A percentile compares a stretch with the other conserved stretches of the same genome.
Evolutionary conservation across 2,888 invertebrate genomes (phyloP).

Genomic region (Rhopalosiphum nymphaeae): DNA sequence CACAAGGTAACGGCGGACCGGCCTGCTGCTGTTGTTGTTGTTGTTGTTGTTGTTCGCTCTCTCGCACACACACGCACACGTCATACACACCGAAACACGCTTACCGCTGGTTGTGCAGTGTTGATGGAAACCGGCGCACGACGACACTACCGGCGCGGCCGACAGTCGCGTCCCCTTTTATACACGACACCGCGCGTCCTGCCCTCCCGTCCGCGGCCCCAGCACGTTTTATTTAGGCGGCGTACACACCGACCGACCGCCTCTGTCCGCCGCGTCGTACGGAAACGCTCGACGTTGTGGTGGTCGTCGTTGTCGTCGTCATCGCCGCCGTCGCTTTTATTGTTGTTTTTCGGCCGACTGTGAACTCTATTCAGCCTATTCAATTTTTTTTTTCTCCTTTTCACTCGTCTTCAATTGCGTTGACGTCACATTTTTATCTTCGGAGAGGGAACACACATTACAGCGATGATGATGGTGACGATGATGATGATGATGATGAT

Average conservation of each 20-base stretch:
- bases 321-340: too few species aligned
- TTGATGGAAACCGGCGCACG: slow-evolving; percentile 9
- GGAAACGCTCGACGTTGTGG: not conserved
- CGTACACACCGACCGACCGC: not conserved
- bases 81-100: not conserved
- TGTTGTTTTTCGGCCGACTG: not conserved
- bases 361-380: not conserved
- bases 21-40: not conserved
- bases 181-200: not conserved
- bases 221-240: not conserved
- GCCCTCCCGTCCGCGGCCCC: not conserved
- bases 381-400: not conserved
- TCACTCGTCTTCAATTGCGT: not conserved
- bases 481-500: not conserved
- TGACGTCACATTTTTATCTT: slow-evolving; percentile 15
- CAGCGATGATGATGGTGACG: not conserved
- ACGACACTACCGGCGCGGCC: slow-evolving; percentile 48
- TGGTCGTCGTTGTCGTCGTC: too few species aligned
- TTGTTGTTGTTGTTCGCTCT: not conserved
- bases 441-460: not conserved
- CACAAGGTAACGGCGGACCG: not conserved
- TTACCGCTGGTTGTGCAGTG: not conserved
- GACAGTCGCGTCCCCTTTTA: slow-evolving; percentile 27
- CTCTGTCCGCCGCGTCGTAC: not conserved
- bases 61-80: not conserved